A percentile compares a stretch with the other conserved stretches of the same genome.
These are phyloP conservation scores for Brenthis hecate DNA, from an alignment of 2,888 invertebrate species.

Conservation along the genomic window DNA sequence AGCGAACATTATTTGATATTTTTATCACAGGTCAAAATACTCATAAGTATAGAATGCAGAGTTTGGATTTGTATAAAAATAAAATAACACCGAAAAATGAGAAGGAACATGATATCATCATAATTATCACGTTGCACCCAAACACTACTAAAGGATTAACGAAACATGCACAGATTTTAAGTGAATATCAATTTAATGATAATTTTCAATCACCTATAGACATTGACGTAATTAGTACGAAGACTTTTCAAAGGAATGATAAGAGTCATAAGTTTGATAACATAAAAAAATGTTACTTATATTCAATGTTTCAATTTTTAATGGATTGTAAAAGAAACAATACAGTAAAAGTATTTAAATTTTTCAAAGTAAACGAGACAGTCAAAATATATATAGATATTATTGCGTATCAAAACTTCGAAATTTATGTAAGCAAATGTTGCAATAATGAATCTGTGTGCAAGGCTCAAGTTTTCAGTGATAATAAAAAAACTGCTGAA, in stretches of 20 bases:
- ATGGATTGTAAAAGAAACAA: conserved; percentile 53
- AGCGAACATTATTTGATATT: conserved; percentile 48
- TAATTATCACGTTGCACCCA: conserved; percentile 61
- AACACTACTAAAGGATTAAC: conserved; percentile 9
- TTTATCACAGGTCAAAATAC: conserved; percentile 54
- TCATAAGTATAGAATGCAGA: conserved; percentile 60
- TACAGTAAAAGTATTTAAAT: conserved; percentile 56
- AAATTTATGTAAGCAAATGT: conserved; percentile 46
- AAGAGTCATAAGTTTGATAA: conserved; percentile 31
- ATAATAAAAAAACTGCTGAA: not conserved
- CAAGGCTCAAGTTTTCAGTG: conserved; percentile 18
- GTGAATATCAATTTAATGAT: conserved; percentile 48
- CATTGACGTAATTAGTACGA: conserved; percentile 62
- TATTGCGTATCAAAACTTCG: conserved; percentile 44
- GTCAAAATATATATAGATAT: conserved; percentile 66
- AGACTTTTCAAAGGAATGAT: conserved; percentile 42
- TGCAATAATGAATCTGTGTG: conserved; percentile 36
- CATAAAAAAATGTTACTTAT: conserved; percentile 53
- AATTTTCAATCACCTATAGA: conserved; percentile 53
- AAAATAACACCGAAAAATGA: conserved; percentile 33
- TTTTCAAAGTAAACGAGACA: conserved; percentile 53
- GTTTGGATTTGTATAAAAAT: conserved; percentile 51
- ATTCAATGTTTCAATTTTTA: conserved; percentile 61
- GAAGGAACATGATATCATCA: conserved; percentile 50
- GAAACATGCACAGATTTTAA: conserved; percentile 32